Percentiles rank a stretch among this genome's conserved stretches.
Evolutionary conservation across 2,888 invertebrate genomes (phyloP).

Genomic region (Melikaiella ostensackeni): DNA sequence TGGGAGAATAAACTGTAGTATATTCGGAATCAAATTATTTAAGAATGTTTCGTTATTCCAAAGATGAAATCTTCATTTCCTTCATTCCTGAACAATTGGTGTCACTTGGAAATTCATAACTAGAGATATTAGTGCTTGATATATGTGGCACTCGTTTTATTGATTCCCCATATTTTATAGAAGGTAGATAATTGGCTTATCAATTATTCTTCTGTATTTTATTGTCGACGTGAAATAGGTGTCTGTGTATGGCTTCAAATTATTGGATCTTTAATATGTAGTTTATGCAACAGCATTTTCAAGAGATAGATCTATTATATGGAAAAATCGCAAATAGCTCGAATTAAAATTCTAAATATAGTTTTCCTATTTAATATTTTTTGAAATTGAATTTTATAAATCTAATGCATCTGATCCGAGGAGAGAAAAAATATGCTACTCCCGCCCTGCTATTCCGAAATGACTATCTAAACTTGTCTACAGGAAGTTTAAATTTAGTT

Average conservation of each 20-base stretch:
- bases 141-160: not conserved
- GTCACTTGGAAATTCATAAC: not conserved
- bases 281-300: not conserved
- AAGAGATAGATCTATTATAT: not conserved
- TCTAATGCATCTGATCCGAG: not conserved
- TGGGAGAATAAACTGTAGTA: too few relatives aligned
- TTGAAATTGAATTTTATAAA: not conserved
- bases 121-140: slow-evolving; percentile 1
- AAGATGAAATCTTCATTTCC: not conserved
- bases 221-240: not conserved
- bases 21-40: too few relatives aligned
- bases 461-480: slow-evolving; percentile 13
- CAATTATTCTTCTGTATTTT: not conserved
- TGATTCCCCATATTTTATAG: not conserved
- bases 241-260: not conserved
- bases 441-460: not conserved
- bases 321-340: too few relatives aligned
- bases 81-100: not conserved
- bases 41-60: not conserved
- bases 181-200: not conserved
- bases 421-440: not conserved
- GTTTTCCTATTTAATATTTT: too few relatives aligned
- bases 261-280: not conserved
- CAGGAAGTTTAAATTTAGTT: slow-evolving; percentile 21
- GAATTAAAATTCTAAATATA: too few relatives aligned